Evolutionary conservation across 2,797 vertebrate genomes (phyloP).

Genomic region (Catharus ustulatus): DNA sequence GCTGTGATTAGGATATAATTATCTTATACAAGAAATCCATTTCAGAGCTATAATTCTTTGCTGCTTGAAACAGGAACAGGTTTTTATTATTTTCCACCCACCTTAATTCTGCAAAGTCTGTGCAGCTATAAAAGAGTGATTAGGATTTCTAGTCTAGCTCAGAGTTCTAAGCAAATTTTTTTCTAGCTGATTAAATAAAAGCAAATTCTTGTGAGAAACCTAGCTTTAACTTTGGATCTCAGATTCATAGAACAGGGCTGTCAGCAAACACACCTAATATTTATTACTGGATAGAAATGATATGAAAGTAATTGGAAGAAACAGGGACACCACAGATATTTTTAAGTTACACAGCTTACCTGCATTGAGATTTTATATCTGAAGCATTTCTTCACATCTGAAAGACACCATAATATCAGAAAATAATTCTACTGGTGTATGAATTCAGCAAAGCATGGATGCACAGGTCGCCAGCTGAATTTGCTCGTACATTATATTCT

Average conservation of each 20-base stretch:
- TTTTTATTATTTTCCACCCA: constrained; percentile 35
- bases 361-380: not conserved
- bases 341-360: not conserved
- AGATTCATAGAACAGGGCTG: not conserved
- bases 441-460: not conserved
- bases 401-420: not conserved
- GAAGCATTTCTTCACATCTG: not conserved
- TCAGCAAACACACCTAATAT: not conserved
- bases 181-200: not conserved
- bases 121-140: not conserved
- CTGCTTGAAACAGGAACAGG: not conserved
- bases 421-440: not conserved
- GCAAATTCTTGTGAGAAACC: not conserved
- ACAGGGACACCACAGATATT: not conserved
- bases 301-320: not conserved
- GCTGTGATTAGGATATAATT: constrained; percentile 33
- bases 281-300: not conserved
- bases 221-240: not conserved
- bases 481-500: not conserved
- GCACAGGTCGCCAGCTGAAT: not conserved
- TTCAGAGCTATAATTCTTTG: constrained; percentile 20
- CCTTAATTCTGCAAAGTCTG: constrained; percentile 10
- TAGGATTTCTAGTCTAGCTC: not conserved
- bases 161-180: not conserved
- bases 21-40: constrained; percentile 22